A percentile compares a stretch with the other conserved stretches of the same genome.
Conservation (phyloP, 2,888 invertebrate species). For the Conchocele bisecta region DNA sequence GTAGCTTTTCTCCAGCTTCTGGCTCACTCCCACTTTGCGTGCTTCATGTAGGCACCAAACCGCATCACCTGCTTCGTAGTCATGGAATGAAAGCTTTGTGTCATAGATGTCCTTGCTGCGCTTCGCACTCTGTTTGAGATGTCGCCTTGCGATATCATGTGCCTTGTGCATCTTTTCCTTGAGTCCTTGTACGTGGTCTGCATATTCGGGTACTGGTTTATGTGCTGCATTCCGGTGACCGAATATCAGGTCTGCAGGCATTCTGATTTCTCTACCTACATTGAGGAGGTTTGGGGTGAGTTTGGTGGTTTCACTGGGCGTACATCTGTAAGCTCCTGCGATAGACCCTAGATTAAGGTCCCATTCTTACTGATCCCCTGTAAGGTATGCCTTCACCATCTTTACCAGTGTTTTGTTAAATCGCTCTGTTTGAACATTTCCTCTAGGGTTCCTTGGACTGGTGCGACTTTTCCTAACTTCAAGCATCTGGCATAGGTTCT, state of each 20-base stretch:
- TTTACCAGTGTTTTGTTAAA: constrained; percentile 46
- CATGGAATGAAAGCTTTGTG: not conserved
- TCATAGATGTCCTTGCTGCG: constrained; percentile 38
- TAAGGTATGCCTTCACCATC: constrained; percentile 44
- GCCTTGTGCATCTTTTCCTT: not conserved
- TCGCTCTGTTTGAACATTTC: constrained; percentile 47
- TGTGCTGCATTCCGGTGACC: not conserved
- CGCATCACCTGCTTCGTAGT: constrained; percentile 26
- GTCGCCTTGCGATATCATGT: constrained; percentile 13
- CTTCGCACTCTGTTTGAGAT: constrained; percentile 6
- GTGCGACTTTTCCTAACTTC: constrained; percentile 33
- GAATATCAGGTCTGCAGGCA: constrained; percentile 33
- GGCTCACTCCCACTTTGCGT: constrained; percentile 17
- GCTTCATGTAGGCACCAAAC: constrained; percentile 30
- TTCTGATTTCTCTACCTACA: constrained; percentile 42
- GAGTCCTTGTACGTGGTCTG: constrained; percentile 7
- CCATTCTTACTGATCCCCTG: constrained; percentile 50
- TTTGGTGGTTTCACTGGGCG: constrained; percentile 39
- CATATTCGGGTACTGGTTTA: not conserved
- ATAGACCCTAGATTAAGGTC: constrained; percentile 47
- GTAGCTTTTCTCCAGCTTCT: constrained; percentile 27
- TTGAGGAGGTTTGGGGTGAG: constrained; percentile 45
- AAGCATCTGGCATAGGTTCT: constrained; percentile 19
- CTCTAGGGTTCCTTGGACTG: constrained; percentile 38
- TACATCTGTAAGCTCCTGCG: constrained; percentile 49